Evolutionary conservation across 2,797 vertebrate species (phyloP).

Genomic region (Lithobates pipiens): DNA sequence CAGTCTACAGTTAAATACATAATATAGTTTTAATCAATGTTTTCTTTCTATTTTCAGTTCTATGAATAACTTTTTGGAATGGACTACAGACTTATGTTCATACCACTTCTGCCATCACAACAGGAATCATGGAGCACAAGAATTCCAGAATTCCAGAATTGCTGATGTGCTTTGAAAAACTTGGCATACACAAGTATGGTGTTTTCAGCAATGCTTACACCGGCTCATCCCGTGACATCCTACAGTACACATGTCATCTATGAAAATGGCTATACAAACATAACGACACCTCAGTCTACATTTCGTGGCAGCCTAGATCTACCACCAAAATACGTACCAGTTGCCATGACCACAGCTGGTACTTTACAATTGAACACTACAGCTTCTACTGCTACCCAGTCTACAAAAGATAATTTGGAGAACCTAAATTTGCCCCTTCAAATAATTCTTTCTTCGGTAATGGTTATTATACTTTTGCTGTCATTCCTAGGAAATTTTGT

Average conservation of each 20-base stretch:
- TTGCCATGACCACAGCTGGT: conserved; percentile 71
- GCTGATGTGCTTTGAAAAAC: conserved; percentile 71
- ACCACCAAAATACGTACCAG: conserved; percentile 70
- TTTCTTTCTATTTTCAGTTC: conserved; percentile 66
- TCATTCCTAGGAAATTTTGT: conserved; percentile 94
- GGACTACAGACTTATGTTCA: conserved; percentile 67
- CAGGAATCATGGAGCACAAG: conserved; percentile 63
- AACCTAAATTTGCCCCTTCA: conserved; percentile 87
- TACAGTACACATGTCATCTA: conserved; percentile 78
- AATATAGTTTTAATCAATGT: not conserved
- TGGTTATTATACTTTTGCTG: conserved; percentile 87
- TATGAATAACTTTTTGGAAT: conserved; percentile 65
- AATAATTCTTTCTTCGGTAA: conserved; percentile 87
- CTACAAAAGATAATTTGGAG: conserved; percentile 70
- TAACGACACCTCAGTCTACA: conserved; percentile 73
- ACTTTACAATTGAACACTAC: conserved; percentile 70
- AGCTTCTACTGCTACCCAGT: conserved; percentile 69
- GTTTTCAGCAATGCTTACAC: conserved; percentile 77
- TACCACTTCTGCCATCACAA: conserved; percentile 61
- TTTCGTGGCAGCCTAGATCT: conserved; percentile 70
- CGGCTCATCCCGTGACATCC: conserved; percentile 76
- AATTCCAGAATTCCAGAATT: conserved; percentile 63
- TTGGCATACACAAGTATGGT: conserved; percentile 79
- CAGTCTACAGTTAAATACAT: not conserved
- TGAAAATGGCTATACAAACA: conserved; percentile 80